Evolutionary conservation across 2,113 vertebrate genomes (phyloP).

Genomic region (Prionailurus viverrinus): DNA sequence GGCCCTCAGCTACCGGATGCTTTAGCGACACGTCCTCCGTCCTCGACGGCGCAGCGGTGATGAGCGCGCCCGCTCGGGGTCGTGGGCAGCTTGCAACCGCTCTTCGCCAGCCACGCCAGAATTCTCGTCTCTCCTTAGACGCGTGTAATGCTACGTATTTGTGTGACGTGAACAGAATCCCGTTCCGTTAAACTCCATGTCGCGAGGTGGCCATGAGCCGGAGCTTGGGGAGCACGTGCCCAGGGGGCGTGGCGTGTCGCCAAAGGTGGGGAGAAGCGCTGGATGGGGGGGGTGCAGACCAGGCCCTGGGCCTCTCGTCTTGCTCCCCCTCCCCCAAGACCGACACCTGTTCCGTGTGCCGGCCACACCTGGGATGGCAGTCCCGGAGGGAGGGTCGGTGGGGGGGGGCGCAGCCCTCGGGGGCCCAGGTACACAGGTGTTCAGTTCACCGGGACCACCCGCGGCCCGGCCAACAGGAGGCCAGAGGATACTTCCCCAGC

Average conservation of each 20-base stretch:
- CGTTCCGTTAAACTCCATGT: rapidly evolving
- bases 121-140: neutral
- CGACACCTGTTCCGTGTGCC: rapidly evolving
- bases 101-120: neutral
- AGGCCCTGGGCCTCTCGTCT: neutral
- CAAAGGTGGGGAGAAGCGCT: rapidly evolving
- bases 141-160: rapidly evolving
- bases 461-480: neutral
- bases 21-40: no score
- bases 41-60: no score
- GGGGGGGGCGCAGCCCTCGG: rapidly evolving
- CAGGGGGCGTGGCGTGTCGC: rapidly evolving
- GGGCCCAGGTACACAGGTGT: no score
- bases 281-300: rapidly evolving
- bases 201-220: rapidly evolving
- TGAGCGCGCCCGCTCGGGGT: rapidly evolving
- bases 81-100: no score
- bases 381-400: no score
- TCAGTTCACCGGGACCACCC: rapidly evolving
- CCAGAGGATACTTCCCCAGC: rapidly evolving
- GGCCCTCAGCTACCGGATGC: no score
- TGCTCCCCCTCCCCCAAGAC: no score
- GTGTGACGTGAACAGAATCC: rapidly evolving
- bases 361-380: no score
- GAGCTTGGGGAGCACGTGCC: rapidly evolving